Evolutionary conservation across 2,888 invertebrate genomes (phyloP), one percentile per base, ranked within the genome.

Genomic region (Lasioglossum morio): DNA sequence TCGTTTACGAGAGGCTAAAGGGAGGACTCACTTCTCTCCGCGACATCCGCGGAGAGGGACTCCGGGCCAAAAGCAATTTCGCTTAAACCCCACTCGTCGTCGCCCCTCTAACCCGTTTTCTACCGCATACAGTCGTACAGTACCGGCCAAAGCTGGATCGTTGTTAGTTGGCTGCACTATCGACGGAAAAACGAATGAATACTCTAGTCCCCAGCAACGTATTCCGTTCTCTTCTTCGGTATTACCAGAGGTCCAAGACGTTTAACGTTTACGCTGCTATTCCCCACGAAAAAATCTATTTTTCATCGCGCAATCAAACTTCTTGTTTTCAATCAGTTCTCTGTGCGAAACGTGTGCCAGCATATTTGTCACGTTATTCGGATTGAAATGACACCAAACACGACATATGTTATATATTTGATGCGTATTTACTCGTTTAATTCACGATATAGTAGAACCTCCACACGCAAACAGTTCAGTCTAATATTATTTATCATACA

Each of bases 41-140:
- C 72, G 79, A 78, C 80, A 81, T 77, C 63, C 84, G 84, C 84
- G 78, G 78, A 43, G 75, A 70, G 72, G 57, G 60, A 30, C 57
- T 72, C 34, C 73, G 30, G 84, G 79, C 84, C 89, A 77, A 90
- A 90, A 90, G 91, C 90, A 90, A 90, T 90, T 89, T 86, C 89
- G 79, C 72, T 87, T 78, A 86, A 86, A 89, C 57, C 83, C 66
- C 74, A 12, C 66, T 43, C 79, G 70, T 72, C 46, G 23, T 43
- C 19, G 4, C 46, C 37, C 53, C n/a, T 40, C 69, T 0, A 57
- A n/a, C 69, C 23, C 69, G 37, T 76, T 19, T 30, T 34, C 10
- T 7, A 57, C n/a, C 57, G 57, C 57, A 57, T 4, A 57, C n/a
- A 12, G n/a, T 12, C 57, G n/a, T n/a, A 57, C 57, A 4, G 57